phyloP scores from a whole-genome alignment of 2,113 vertebrate genomes.

The Plecturocebus donacophilus region DNA sequence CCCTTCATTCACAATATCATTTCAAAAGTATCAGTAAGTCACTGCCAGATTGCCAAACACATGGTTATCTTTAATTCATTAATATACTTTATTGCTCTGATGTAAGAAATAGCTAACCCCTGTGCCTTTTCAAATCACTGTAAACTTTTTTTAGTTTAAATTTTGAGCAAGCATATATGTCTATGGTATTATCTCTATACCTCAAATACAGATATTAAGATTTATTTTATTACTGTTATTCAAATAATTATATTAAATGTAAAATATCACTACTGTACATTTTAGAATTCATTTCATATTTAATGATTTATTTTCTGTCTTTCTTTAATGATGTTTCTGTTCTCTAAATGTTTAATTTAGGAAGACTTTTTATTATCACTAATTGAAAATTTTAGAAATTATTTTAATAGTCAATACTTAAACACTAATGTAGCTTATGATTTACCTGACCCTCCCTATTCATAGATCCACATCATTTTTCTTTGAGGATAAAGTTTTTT shows the following conservation, averaged over 20 bases:
- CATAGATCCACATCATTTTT: background rate
- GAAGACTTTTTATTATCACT: background rate
- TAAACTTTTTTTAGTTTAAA: background rate
- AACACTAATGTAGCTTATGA: background rate
- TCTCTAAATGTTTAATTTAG: background rate
- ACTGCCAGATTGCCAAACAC: background rate
- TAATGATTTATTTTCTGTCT: background rate
- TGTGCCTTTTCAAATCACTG: background rate
- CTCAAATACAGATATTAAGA: background rate
- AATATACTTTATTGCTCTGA: background rate
- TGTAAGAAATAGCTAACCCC: background rate
- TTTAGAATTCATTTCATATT: slow-evolving; percentile 1
- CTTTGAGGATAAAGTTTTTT: background rate
- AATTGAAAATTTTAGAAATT: background rate
- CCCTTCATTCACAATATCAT: background rate
- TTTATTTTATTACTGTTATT: background rate
- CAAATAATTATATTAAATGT: background rate
- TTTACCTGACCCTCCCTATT: background rate
- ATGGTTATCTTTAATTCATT: background rate
- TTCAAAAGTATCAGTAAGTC: background rate
- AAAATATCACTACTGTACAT: background rate
- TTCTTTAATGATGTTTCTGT: background rate
- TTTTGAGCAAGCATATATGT: background rate
- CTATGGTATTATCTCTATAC: background rate
- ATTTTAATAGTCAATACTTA: background rate